Conservation (phyloP, 2,113 vertebrate species). For the Petrocephalus zakoni region DNA sequence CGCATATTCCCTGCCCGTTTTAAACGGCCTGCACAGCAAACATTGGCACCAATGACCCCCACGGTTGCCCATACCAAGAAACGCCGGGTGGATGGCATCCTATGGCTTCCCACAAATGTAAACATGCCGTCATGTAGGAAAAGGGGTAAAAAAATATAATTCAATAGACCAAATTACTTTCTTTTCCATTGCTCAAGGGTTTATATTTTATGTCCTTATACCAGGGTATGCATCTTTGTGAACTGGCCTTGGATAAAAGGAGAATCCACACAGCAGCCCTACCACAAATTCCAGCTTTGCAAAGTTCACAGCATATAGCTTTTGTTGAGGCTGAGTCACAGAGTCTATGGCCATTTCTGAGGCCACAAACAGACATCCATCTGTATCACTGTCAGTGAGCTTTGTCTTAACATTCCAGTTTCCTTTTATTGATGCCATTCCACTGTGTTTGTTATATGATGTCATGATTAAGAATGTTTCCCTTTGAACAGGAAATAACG, state of each 20-base stretch:
- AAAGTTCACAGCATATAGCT: neutral
- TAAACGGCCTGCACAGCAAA: neutral
- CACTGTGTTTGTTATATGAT: neutral
- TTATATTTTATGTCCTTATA: neutral
- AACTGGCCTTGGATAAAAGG: neutral
- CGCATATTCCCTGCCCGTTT: neutral
- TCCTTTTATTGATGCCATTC: neutral
- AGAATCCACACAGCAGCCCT: neutral
- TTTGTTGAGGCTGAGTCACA: neutral
- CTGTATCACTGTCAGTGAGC: neutral
- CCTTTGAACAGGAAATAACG: neutral
- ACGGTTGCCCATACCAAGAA: neutral
- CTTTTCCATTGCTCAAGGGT: neutral
- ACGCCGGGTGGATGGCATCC: neutral
- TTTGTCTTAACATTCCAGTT: neutral
- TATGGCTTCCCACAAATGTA: neutral
- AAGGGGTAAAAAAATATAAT: neutral
- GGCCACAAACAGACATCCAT: neutral
- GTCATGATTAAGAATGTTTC: neutral
- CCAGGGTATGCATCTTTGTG: neutral
- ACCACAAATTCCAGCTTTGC: neutral
- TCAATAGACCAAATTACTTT: neutral
- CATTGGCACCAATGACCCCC: neutral
- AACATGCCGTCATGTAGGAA: neutral
- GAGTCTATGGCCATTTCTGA: neutral